Conservation (phyloP, 2,797 vertebrate species). For the Sylvilagus floridanus region DNA sequence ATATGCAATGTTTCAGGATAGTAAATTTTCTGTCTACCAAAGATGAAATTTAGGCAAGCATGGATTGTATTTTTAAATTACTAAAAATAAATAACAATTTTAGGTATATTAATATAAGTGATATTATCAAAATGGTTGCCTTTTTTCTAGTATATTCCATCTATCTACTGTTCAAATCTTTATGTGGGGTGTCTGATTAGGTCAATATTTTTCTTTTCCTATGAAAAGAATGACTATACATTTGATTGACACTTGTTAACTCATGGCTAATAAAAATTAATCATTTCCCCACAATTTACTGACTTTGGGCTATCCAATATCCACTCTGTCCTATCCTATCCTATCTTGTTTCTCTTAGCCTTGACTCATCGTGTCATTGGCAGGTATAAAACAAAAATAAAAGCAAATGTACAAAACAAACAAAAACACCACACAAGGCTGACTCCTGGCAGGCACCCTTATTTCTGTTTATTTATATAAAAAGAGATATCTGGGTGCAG, state of each 20-base stretch:
- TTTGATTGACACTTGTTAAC: no score
- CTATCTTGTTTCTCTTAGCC: neutral
- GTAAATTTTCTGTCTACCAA: conserved; percentile 41
- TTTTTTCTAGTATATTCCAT: neutral
- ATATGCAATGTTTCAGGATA: conserved; percentile 70
- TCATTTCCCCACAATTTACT: no score
- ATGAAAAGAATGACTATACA: no score
- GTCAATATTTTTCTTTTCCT: neutral
- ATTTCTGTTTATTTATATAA: neutral
- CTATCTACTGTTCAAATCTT: neutral
- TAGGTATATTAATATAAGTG: neutral
- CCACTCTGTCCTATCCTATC: neutral
- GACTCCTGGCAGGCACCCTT: neutral
- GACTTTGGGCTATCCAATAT: no score
- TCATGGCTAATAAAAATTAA: no score
- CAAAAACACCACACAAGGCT: neutral
- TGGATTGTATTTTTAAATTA: conserved; percentile 47
- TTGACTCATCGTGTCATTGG: neutral
- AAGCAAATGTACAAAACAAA: neutral
- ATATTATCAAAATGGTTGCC: neutral
- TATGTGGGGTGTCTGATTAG: neutral
- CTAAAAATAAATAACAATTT: neutral
- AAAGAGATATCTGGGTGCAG: neutral
- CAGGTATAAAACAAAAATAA: neutral
- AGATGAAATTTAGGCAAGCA: conserved; percentile 45